Conservation (phyloP, 2,797 vertebrate species). For the Melanotaenia pygmaea region DNA sequence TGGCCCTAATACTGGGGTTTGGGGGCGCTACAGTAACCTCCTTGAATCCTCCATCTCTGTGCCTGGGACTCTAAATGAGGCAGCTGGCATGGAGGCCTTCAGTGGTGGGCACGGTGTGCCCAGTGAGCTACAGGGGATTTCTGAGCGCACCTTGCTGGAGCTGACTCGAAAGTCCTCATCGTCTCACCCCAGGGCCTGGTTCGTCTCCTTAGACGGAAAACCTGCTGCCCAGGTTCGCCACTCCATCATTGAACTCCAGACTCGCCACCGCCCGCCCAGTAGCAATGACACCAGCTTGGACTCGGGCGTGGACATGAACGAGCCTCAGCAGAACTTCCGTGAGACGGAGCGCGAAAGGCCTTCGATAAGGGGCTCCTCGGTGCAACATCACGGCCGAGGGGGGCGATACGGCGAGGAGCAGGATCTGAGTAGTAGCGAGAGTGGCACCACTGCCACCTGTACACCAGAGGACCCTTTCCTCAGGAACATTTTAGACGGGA, state of each 20-base stretch:
- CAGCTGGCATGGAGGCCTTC: constrained; percentile 89
- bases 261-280: constrained; percentile 86
- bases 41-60: constrained; percentile 95
- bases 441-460: constrained; percentile 89
- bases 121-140: constrained; percentile 93
- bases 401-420: constrained; percentile 84
- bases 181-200: constrained; percentile 91
- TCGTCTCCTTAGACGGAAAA: constrained; percentile 94
- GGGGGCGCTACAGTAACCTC: constrained; percentile 88
- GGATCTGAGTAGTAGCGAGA: constrained; percentile 95
- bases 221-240: constrained; percentile 93
- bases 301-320: constrained; percentile 97
- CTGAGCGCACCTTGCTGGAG: constrained; percentile 92
- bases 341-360: constrained; percentile 89
- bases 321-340: constrained; percentile 85
- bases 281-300: constrained; percentile 96
- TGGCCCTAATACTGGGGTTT: constrained; percentile 82
- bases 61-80: constrained; percentile 94
- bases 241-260: constrained; percentile 93
- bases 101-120: constrained; percentile 62
- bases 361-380: constrained; percentile 84
- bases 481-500: constrained; percentile 88
- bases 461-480: constrained; percentile 91
- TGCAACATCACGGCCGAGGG: constrained; percentile 78
- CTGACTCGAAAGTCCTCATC: constrained; percentile 90